phyloP scores from a whole-genome alignment of 2,797 vertebrate species.

The Streptopelia turtur region DNA sequence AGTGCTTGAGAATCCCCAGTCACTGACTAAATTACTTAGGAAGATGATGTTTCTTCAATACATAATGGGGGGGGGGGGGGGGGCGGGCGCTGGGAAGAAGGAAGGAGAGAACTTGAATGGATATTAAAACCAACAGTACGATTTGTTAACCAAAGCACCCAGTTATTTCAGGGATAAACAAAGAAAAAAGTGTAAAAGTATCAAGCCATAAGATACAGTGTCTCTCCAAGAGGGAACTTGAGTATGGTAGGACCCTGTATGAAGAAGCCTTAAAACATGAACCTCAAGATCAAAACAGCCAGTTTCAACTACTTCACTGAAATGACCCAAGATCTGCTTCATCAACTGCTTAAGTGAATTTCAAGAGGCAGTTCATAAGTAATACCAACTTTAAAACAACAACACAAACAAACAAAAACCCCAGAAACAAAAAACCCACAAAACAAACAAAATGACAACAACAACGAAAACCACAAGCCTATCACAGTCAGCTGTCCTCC shows the following conservation, averaged over 20 bases:
- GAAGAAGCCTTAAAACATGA: neutral
- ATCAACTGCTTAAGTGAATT: slow-evolving; percentile 48
- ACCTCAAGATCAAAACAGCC: neutral
- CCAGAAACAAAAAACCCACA: too few relatives aligned
- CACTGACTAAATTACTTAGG: slow-evolving; percentile 15
- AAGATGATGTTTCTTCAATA: slow-evolving; percentile 3
- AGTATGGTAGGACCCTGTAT: neutral
- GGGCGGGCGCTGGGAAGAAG: too few relatives aligned
- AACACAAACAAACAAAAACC: too few relatives aligned
- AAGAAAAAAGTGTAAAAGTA: neutral
- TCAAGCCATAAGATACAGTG: neutral
- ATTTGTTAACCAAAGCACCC: neutral
- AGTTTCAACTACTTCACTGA: neutral
- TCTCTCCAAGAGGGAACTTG: neutral
- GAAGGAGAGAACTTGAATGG: neutral
- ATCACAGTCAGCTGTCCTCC: neutral
- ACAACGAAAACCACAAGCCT: neutral
- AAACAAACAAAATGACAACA: too few relatives aligned
- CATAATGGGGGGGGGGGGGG: too few relatives aligned
- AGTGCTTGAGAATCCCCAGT: slow-evolving; percentile 18
- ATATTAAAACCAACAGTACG: neutral
- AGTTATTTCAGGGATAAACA: neutral
- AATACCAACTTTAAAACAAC: neutral
- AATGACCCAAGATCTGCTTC: slow-evolving; percentile 47
- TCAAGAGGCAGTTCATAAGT: slow-evolving; percentile 41